Conservation (phyloP, 2,113 vertebrate species). For the Benitochromis conjunctus region DNA sequence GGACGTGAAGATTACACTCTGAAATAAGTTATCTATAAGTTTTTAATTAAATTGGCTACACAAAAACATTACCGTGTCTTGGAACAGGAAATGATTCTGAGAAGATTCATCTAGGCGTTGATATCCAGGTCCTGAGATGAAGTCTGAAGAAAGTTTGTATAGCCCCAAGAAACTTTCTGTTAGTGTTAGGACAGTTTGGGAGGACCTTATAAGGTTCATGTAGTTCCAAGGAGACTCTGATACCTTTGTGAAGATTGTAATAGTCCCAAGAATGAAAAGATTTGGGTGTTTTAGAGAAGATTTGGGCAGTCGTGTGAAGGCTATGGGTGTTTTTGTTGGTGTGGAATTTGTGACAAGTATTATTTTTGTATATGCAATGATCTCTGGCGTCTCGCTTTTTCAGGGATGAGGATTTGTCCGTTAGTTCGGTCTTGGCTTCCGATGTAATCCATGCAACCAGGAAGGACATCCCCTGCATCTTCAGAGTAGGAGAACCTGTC, state of each 20-base stretch:
- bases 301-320: not conserved
- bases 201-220: not conserved
- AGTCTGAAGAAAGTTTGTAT: not conserved
- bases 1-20: not conserved
- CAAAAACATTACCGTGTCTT: not conserved
- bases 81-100: not conserved
- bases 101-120: not conserved
- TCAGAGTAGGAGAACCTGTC: conserved; percentile 77
- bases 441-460: conserved; percentile 95
- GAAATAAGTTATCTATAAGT: not conserved
- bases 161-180: not conserved
- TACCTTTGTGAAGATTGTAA: not conserved
- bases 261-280: not conserved
- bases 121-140: not conserved
- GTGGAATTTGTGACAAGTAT: not conserved
- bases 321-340: rapidly evolving
- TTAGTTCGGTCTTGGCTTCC: conserved; percentile 91
- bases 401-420: conserved; percentile 94
- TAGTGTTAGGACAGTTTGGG: not conserved
- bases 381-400: conserved; percentile 2
- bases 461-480: conserved; percentile 96
- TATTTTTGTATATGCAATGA: not conserved
- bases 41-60: not conserved
- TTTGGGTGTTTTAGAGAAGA: not conserved
- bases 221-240: not conserved